A percentile compares a stretch with the other conserved stretches of the same genome.
Conservation (phyloP, 2,888 invertebrate species). For the Ichneumon xanthorius region DNA sequence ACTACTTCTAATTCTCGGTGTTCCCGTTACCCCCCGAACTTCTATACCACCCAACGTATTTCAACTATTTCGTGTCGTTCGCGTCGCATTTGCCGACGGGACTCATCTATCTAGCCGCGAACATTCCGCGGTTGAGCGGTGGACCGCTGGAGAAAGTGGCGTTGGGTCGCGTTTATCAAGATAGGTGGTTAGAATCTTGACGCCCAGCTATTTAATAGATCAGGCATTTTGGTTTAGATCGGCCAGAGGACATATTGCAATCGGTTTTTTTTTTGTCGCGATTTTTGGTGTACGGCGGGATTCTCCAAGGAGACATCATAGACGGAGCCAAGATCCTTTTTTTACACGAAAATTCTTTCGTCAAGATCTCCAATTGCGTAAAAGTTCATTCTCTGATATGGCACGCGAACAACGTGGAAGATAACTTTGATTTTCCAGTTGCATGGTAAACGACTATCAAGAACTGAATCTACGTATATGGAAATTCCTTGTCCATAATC, state of each 20-base stretch:
- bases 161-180: not conserved
- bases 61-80: conserved; percentile 45
- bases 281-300: not conserved
- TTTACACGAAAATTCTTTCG: not conserved
- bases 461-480: no score
- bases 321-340: not conserved
- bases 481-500: no score
- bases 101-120: conserved; percentile 41
- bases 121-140: conserved; percentile 6
- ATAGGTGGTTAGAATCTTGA: not conserved
- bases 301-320: not conserved
- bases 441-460: no score
- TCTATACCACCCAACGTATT: not conserved
- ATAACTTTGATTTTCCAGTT: no score
- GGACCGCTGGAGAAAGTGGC: no score
- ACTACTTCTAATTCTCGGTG: conserved; percentile 57
- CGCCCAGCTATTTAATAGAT: not conserved
- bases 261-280: not conserved
- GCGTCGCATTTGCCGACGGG: conserved; percentile 40
- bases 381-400: no score
- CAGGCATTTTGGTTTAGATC: not conserved
- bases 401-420: no score
- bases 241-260: not conserved
- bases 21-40: conserved; percentile 9
- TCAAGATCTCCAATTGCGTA: not conserved